These are phyloP conservation scores for Synergus gifuensis DNA, from an alignment of 2,888 invertebrate species.

Conservation along the genomic window DNA sequence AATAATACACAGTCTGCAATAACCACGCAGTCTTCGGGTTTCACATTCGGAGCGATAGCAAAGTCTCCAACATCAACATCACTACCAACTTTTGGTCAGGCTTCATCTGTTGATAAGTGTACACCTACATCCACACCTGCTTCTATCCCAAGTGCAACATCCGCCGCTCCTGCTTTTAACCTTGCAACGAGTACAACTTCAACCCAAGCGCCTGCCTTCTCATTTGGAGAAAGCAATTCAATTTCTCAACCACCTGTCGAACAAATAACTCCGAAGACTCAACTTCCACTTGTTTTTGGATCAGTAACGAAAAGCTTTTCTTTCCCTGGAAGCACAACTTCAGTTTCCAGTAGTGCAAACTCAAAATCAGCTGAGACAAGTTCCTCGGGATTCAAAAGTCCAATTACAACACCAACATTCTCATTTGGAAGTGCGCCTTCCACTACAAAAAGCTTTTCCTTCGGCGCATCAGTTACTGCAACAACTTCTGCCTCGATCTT, in stretches of 20 bases:
- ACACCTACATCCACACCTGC: background rate
- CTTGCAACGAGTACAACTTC: slow-evolving; percentile 42
- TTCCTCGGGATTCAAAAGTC: background rate
- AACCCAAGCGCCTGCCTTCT: slow-evolving; percentile 44
- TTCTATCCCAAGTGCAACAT: slow-evolving; percentile 9
- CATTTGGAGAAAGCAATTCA: slow-evolving; percentile 35
- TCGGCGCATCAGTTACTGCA: slow-evolving; percentile 43
- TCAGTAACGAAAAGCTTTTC: slow-evolving; percentile 6
- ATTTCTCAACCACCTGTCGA: slow-evolving; percentile 43
- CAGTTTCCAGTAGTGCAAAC: background rate
- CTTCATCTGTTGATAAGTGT: background rate
- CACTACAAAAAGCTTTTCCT: slow-evolving; percentile 42
- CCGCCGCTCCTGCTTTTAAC: slow-evolving; percentile 32
- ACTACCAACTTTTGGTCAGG: slow-evolving; percentile 29
- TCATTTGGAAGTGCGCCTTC: slow-evolving; percentile 45
- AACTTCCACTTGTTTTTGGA: background rate
- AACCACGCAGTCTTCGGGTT: background rate
- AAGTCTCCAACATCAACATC: slow-evolving; percentile 27
- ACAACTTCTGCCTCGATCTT: slow-evolving; percentile 41
- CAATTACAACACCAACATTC: slow-evolving; percentile 42
- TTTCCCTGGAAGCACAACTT: background rate
- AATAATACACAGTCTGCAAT: background rate
- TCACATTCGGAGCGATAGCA: slow-evolving; percentile 43
- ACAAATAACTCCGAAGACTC: slow-evolving; percentile 17
- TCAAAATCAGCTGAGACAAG: background rate